These are phyloP conservation scores for Papilio dardanus DNA, from an alignment of 1,140 invertebrate genomes.

Conservation along the genomic window DNA sequence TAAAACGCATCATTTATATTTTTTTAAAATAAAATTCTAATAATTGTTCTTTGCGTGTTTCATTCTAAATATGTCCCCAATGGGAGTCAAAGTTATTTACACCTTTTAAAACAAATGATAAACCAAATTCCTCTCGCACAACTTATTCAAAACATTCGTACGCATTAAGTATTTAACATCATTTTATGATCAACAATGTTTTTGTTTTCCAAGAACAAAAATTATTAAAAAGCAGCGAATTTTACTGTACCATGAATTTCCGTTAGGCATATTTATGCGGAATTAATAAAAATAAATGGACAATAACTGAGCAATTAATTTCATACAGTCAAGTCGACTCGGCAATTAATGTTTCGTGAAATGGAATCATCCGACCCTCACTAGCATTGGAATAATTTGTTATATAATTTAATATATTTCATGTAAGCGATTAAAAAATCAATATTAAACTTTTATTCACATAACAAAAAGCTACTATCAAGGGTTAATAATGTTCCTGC, in stretches of 20 bases:
- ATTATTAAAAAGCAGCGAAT: neutral
- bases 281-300: constrained; percentile 23
- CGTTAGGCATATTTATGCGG: neutral
- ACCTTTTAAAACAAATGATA: no score
- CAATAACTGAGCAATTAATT: constrained; percentile 14
- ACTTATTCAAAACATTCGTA: no score
- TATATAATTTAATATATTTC: neutral
- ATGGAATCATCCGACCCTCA: constrained; percentile 5
- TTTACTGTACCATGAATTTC: neutral
- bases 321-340: constrained; percentile 5
- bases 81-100: no score
- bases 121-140: no score
- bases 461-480: neutral
- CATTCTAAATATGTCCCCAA: no score
- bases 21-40: no score
- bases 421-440: neutral
- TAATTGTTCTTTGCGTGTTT: no score
- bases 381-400: neutral
- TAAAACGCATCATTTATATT: no score
- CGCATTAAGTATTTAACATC: no score
- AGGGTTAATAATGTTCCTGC: neutral
- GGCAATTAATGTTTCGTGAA: constrained; percentile 13
- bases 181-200: no score
- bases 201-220: neutral
- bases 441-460: no score